Conservation (phyloP, 64 coral and sea anemone species). For the Cladopsammia gracilis region DNA sequence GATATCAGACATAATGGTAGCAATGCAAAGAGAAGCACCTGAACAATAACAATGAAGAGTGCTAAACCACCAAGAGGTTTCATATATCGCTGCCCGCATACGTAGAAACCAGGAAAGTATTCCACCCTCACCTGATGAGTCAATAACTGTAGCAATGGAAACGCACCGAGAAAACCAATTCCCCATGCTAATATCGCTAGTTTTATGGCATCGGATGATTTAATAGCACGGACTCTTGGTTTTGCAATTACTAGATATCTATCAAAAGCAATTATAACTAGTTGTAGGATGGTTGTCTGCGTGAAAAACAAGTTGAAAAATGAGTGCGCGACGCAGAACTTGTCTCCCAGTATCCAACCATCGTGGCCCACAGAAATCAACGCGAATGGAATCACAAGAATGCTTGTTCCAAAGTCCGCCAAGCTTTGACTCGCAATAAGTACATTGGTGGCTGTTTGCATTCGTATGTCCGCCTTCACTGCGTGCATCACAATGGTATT, state of each 20-base stretch:
- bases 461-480: constrained; percentile 49
- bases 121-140: constrained; percentile 23
- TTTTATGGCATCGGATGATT: constrained; percentile 24
- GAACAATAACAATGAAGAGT: constrained; percentile 13
- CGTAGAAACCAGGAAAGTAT: constrained; percentile 84
- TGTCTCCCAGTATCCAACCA: constrained; percentile 73
- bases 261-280: constrained; percentile 75
- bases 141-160: constrained; percentile 72
- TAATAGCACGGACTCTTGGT: neutral
- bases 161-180: constrained; percentile 31
- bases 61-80: constrained; percentile 33
- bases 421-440: constrained; percentile 87
- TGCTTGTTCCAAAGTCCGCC: constrained; percentile 74
- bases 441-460: constrained; percentile 80
- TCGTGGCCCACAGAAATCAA: constrained; percentile 67
- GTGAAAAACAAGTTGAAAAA: constrained; percentile 96
- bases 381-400: constrained; percentile 72
- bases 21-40: constrained; percentile 40
- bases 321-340: constrained; percentile 39
- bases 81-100: constrained; percentile 68
- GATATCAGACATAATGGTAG: constrained; percentile 59
- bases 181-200: constrained; percentile 46
- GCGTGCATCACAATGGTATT: constrained; percentile 66
- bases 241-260: constrained; percentile 80
- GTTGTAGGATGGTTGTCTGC: constrained; percentile 73